Conservation (phyloP, 2,113 vertebrate species). For the Bungarus multicinctus region DNA sequence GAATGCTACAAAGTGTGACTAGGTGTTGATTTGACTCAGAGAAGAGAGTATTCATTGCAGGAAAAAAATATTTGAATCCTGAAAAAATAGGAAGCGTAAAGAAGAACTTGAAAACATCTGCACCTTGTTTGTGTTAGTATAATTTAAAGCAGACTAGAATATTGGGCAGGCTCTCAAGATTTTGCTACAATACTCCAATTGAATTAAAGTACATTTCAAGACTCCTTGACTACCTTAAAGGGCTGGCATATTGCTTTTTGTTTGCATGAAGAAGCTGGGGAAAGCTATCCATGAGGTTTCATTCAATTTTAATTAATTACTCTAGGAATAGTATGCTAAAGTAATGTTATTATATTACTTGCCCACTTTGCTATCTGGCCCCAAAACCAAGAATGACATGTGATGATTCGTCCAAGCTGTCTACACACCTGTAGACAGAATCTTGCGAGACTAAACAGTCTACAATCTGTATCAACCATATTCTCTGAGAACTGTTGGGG, state of each 20-base stretch:
- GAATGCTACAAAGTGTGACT: not conserved
- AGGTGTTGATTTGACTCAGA: not conserved
- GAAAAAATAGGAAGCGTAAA: not conserved
- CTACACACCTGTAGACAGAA: not conserved
- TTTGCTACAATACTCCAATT: not conserved
- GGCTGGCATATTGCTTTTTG: not conserved
- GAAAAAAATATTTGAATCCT: not conserved
- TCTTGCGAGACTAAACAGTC: not conserved
- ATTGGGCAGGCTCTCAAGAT: not conserved
- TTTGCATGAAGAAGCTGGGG: not conserved
- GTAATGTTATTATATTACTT: not conserved
- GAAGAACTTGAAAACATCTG: not conserved
- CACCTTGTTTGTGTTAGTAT: not conserved
- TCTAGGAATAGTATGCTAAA: not conserved
- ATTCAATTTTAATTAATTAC: not conserved
- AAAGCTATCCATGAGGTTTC: not conserved
- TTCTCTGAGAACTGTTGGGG: not conserved
- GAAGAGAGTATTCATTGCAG: not conserved
- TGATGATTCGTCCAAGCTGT: not conserved
- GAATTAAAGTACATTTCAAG: not conserved
- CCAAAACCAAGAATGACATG: not conserved
- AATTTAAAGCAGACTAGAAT: not conserved
- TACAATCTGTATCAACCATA: not conserved
- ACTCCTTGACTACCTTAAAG: not conserved
- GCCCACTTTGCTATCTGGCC: not conserved